A percentile compares a stretch with the other conserved stretches of the same genome.
Evolutionary conservation across 2,888 invertebrate genomes (phyloP).

Genomic region (Heliconius sara): DNA sequence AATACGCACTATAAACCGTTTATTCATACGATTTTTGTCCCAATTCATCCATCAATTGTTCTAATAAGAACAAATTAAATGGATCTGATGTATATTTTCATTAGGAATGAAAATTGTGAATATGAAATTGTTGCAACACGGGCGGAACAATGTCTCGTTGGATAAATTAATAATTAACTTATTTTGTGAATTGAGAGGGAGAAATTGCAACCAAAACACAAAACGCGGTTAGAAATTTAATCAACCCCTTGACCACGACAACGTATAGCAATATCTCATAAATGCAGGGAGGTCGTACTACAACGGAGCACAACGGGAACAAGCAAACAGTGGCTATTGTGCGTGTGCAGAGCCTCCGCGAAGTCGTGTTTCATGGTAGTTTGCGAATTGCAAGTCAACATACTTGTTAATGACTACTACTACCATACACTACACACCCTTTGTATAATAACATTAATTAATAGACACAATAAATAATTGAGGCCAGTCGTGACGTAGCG

Average conservation of each 20-base stretch:
- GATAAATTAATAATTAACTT: constrained; percentile 6
- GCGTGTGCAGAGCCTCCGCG: constrained; percentile 66
- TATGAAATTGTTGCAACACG: not conserved
- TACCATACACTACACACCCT: not conserved
- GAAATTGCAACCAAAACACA: constrained; percentile 46
- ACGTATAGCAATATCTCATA: constrained; percentile 60
- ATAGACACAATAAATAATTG: too few species aligned
- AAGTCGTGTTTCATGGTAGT: constrained; percentile 66
- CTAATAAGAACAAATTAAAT: not conserved
- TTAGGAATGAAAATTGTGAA: not conserved
- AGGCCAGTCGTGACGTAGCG: too few species aligned
- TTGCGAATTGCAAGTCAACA: constrained; percentile 69
- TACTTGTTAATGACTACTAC: constrained; percentile 48
- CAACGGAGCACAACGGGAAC: constrained; percentile 51
- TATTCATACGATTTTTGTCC: not conserved
- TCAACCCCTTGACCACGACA: constrained; percentile 64
- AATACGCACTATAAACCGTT: not conserved
- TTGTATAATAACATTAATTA: too few species aligned
- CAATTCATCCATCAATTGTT: not conserved
- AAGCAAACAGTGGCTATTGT: constrained; percentile 73
- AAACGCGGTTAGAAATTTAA: constrained; percentile 66
- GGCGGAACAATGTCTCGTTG: not conserved
- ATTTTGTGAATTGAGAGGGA: constrained; percentile 24
- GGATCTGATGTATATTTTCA: not conserved
- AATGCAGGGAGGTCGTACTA: constrained; percentile 55